Evolutionary conservation across 2,888 invertebrate genomes (phyloP), one percentile per base, ranked within the genome.

Genomic region (Lamellibrachia columna): DNA sequence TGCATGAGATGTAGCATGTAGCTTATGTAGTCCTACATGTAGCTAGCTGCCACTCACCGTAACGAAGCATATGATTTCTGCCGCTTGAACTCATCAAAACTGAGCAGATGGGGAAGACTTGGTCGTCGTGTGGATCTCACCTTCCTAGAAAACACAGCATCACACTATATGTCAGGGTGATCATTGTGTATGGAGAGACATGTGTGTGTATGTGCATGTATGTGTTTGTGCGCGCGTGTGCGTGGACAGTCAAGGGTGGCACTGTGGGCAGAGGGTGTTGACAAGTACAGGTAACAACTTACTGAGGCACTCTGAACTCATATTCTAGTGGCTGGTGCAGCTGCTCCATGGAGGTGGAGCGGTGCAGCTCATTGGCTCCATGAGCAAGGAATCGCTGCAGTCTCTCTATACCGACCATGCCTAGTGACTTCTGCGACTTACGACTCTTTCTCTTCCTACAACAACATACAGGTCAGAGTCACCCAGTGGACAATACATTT

Each of bases 251-350:
- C 9, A 40, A 8, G 28, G 15, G 28, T 9, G 90, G 7, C 40
- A 40, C 40, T 40, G 40, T 40, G 40, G 40, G 40, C 40, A 40
- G 40, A 40, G 40, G 40, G 0, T 40, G 53, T 52, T 53, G 53
- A 92, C 53, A 90, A 90, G 53, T 90, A 92, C 91, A 40, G 22
- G 22, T 9, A 22, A 91, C 0, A 1, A 93, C 95, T 94, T 94
- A 95, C 95, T 92, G 92, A 52, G 96, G 95, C 3, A 96, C 96
- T 60, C 95, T 93, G 6, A 96, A 94, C n/a, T 95, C 95, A 92
- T 94, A 94, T 92, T 96, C 96, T 7, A 96, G 92, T 9, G 94
- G 93, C 58, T 94, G 94, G 28, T 94, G 93, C 7, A 96, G 93
- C 91, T 94, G 94, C 22, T 94, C 94, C 94, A 96, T 93, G 7